These are phyloP conservation scores for Epirrhoe alternata DNA, from an alignment of 2,888 invertebrate genomes.

Conservation along the genomic window DNA sequence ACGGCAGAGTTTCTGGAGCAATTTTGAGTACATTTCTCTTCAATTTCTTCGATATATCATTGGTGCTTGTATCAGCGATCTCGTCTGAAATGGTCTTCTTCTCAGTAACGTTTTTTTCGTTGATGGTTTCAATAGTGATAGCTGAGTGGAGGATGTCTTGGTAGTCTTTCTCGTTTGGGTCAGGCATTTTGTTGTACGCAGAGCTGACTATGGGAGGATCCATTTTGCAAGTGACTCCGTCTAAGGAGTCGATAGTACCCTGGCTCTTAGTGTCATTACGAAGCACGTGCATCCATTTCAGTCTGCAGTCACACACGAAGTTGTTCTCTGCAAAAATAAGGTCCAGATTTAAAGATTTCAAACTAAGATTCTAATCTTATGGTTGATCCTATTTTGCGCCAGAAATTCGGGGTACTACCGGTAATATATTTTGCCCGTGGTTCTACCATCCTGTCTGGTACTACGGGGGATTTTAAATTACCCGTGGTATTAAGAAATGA, in stretches of 20 bases:
- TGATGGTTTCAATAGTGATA: conserved; percentile 68
- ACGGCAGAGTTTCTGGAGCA: conserved; percentile 73
- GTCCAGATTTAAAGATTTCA: conserved; percentile 13
- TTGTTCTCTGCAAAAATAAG: conserved; percentile 88
- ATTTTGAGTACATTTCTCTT: conserved; percentile 74
- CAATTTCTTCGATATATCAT: conserved; percentile 66
- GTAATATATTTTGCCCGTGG: too few relatives aligned
- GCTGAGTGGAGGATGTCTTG: conserved; percentile 71
- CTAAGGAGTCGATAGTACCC: conserved; percentile 88
- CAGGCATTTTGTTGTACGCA: conserved; percentile 77
- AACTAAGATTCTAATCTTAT: too few relatives aligned
- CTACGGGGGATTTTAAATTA: too few relatives aligned
- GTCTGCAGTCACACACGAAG: conserved; percentile 92
- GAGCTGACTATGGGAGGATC: conserved; percentile 81
- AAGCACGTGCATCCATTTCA: conserved; percentile 91
- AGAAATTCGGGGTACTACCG: too few relatives aligned
- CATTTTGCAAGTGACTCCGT: conserved; percentile 89
- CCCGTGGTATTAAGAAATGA: too few relatives aligned
- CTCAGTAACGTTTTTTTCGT: conserved; percentile 69
- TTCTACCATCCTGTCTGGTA: too few relatives aligned
- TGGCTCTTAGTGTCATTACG: conserved; percentile 90
- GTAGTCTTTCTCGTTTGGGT: conserved; percentile 67
- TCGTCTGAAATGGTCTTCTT: conserved; percentile 59
- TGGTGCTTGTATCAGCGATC: conserved; percentile 54
- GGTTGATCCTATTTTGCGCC: too few relatives aligned